Percentiles rank a stretch among this genome's conserved stretches.
phyloP scores from a whole-genome alignment of 1,140 invertebrate species.

The Physella acuta region DNA sequence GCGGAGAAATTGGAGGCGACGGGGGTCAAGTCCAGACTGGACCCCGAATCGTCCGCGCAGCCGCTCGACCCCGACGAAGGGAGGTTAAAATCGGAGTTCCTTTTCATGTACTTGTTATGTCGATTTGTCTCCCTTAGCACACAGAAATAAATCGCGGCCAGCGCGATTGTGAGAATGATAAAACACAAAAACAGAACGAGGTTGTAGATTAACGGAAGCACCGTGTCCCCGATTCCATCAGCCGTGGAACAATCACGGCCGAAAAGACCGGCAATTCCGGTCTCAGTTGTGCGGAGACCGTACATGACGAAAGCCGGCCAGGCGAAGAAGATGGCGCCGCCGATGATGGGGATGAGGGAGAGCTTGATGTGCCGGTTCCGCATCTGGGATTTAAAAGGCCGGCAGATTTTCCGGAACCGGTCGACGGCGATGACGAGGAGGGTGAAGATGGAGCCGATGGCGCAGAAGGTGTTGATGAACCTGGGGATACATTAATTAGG shows the following conservation, averaged over 20 bases:
- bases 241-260: slow-evolving; percentile 25
- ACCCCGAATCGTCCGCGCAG: neutral
- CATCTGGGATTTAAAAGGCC: slow-evolving; percentile 25
- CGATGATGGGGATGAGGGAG: slow-evolving; percentile 6
- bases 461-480: slow-evolving; percentile 13
- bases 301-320: slow-evolving; percentile 25
- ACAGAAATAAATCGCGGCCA: slow-evolving; percentile 14
- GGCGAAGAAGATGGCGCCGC: neutral
- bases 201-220: slow-evolving; percentile 26
- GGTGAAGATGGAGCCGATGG: slow-evolving; percentile 19
- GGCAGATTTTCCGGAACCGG: slow-evolving; percentile 27
- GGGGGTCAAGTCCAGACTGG: neutral
- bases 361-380: neutral
- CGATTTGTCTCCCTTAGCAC: slow-evolving; percentile 9
- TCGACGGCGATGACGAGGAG: slow-evolving; percentile 22
- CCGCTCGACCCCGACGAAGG: neutral
- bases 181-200: slow-evolving; percentile 13
- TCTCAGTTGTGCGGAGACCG: slow-evolving; percentile 19
- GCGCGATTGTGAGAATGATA: slow-evolving; percentile 7
- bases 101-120: slow-evolving; percentile 2
- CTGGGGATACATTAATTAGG: too few relatives aligned
- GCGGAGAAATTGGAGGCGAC: neutral
- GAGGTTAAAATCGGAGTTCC: neutral
- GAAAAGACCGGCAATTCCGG: neutral
- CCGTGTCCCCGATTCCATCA: slow-evolving; percentile 12